Evolutionary conservation across 2,113 vertebrate species (phyloP), one percentile per base, ranked within the genome.

Genomic region (Rutilus rutilus): DNA sequence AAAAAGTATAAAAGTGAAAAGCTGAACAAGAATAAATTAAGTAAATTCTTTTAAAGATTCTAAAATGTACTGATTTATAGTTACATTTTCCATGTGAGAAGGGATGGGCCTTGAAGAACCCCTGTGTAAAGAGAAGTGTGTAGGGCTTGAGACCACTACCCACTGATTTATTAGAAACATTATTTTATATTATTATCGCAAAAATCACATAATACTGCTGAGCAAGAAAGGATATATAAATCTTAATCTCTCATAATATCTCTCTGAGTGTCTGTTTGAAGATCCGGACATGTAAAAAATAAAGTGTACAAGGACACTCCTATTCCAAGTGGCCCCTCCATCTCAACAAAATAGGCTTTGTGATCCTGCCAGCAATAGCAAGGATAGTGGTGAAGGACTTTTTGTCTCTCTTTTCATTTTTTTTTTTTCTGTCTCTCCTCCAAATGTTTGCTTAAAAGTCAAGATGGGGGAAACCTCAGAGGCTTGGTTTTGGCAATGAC

Each of bases 351-450:
- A 91, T 92, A 91, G 36, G 86, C 92, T 94, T 93, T 95, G 91
- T 94, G 91, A 90, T 87, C 84, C 71, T 57, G 92, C 94, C 94
- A 95, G 93, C 74, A 90, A 89, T 88, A 93, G 92, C 93, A 92
- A 62, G 86, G 83, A 85, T 25, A 78, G 89, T 75, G 90, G 91
- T 92, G 89, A 93, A 92, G 89, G 89, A 65, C 87, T 84, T 92
- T 88, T 89, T 93, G 91, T 92, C 89, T 85, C 82, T 69, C 86
- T 90, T 73, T 78, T 59, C 71, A 54, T 78, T 81, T 80, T 79
- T 86, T 79, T 86, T 27, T 87, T 74, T 87, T 91, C 89, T 90
- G 89, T 85, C 91, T 91, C 91, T 91, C 91, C 83, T 92, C 78
- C 87, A 92, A 93, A 94, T 92, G 91, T 93, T 94, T 92, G 88